Conservation (phyloP, 2,888 invertebrate species). For the Monochamus alternatus region DNA sequence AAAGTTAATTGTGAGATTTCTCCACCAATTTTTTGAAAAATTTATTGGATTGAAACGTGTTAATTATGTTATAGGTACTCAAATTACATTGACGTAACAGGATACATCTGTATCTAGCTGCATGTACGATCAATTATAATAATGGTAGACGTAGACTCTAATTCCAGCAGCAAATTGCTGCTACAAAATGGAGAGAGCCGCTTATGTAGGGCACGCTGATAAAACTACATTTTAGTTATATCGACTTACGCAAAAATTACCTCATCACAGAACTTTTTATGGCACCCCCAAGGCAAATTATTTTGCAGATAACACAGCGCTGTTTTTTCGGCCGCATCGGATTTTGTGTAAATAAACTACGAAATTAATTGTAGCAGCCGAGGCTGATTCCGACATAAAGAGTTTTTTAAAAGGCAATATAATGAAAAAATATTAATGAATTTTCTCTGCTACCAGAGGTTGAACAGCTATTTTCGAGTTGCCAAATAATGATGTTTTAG, state of each 20-base stretch:
- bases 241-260: constrained; percentile 15
- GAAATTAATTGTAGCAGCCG: constrained; percentile 26
- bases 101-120: no score
- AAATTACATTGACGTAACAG: no score
- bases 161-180: no score
- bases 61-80: no score
- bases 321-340: constrained; percentile 26
- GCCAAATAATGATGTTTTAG: no score
- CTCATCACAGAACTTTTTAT: constrained; percentile 21
- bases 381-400: constrained; percentile 20
- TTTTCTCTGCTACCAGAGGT: not conserved
- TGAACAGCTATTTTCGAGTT: no score
- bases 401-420: constrained; percentile 3
- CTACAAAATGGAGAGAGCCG: no score
- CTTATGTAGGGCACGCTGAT: not conserved
- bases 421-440: constrained; percentile 8
- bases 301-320: constrained; percentile 15
- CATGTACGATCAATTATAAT: no score
- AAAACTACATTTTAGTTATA: not conserved
- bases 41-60: no score
- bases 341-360: constrained; percentile 10
- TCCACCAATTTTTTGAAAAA: no score
- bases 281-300: constrained; percentile 26
- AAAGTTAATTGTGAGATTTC: no score
- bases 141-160: no score